phyloP scores from a whole-genome alignment of 2,113 vertebrate genomes.

The Callorhinus ursinus region DNA sequence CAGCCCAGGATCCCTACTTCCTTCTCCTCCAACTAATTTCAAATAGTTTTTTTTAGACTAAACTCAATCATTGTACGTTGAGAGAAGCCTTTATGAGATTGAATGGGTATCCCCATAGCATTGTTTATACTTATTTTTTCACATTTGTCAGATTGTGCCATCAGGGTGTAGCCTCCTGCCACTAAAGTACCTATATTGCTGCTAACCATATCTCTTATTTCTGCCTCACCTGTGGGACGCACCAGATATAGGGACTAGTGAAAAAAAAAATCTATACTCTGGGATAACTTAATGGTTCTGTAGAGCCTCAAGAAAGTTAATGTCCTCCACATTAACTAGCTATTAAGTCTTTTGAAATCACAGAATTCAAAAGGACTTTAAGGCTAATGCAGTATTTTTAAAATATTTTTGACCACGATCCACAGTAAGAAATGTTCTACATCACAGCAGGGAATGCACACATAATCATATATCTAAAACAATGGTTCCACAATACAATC shows the following conservation, averaged over 20 bases:
- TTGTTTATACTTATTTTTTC: not conserved
- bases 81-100: not conserved
- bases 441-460: not conserved
- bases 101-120: not conserved
- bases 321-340: not conserved
- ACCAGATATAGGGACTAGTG: not conserved
- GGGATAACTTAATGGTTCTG: not conserved
- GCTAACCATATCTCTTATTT: not conserved
- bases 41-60: not conserved
- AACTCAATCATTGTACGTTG: not conserved
- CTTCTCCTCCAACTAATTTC: not conserved
- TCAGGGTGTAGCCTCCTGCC: not conserved
- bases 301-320: not conserved
- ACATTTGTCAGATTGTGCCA: not conserved
- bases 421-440: not conserved
- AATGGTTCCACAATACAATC: not conserved
- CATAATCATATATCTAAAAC: not conserved
- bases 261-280: not conserved
- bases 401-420: conserved; percentile 18
- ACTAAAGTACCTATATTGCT: not conserved
- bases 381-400: not conserved
- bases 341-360: not conserved
- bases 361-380: not conserved
- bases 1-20: not conserved
- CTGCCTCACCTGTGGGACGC: not conserved